Evolutionary conservation across 2,797 vertebrate species (phyloP).

Genomic region (Smutsia temminckii): DNA sequence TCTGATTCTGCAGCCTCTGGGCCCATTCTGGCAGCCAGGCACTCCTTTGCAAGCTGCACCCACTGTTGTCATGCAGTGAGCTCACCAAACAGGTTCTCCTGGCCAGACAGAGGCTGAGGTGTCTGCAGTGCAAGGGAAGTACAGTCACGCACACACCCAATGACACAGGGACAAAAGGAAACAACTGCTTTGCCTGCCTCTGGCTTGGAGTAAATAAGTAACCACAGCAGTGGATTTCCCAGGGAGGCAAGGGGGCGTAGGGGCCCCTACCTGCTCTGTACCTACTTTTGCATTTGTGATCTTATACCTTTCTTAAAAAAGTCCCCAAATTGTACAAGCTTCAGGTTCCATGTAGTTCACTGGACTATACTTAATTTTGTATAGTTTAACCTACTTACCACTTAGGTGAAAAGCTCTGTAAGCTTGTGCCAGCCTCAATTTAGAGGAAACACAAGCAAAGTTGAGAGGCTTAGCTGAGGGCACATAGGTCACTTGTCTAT

Average conservation of each 20-base stretch:
- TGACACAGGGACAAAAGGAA: background rate
- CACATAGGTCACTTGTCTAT: background rate
- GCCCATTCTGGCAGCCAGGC: background rate
- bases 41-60: slow-evolving; percentile 7
- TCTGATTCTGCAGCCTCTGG: slow-evolving; percentile 48
- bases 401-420: background rate
- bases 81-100: slow-evolving; percentile 71
- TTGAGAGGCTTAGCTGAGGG: background rate
- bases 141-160: slow-evolving; percentile 57
- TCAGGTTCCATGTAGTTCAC: background rate
- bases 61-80: slow-evolving; percentile 45
- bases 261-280: background rate
- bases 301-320: background rate
- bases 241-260: fast-evolving
- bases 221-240: background rate
- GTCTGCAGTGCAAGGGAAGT: slow-evolving; percentile 69
- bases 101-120: slow-evolving; percentile 73
- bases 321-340: background rate
- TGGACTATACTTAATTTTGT: background rate
- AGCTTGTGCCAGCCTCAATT: background rate
- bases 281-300: background rate
- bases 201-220: background rate
- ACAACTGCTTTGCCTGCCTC: background rate
- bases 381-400: background rate
- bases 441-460: background rate